phyloP scores from a whole-genome alignment of 2,888 invertebrate species.

The Geophilus truncorum region DNA sequence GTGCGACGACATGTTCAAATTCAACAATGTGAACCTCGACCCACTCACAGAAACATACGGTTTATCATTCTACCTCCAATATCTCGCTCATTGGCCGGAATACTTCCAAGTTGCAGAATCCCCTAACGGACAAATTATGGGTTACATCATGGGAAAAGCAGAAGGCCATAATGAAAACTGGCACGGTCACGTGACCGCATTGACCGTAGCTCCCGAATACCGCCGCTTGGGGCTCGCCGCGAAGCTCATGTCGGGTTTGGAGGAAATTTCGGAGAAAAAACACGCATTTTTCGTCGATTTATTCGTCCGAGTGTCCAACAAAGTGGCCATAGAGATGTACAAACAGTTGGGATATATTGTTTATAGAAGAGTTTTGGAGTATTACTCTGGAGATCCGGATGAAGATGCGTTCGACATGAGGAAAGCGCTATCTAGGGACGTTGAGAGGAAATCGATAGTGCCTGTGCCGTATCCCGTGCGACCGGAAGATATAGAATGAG shows the following conservation, averaged over 20 bases:
- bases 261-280: slow-evolving; percentile 95
- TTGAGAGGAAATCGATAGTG: slow-evolving; percentile 83
- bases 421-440: slow-evolving; percentile 90
- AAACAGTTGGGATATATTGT: slow-evolving; percentile 91
- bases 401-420: slow-evolving; percentile 99
- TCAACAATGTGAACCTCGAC: slow-evolving; percentile 94
- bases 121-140: slow-evolving; percentile 94
- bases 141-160: slow-evolving; percentile 99
- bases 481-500: slow-evolving; percentile 80
- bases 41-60: slow-evolving; percentile 96
- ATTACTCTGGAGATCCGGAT: slow-evolving; percentile 96
- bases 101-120: slow-evolving; percentile 97
- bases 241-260: slow-evolving; percentile 86
- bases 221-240: slow-evolving; percentile 87
- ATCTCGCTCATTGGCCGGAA: slow-evolving; percentile 97
- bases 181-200: slow-evolving; percentile 99
- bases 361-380: slow-evolving; percentile 92
- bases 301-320: slow-evolving; percentile 96
- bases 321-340: slow-evolving; percentile 97
- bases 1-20: slow-evolving; percentile 89
- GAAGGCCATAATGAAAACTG: slow-evolving; percentile 94
- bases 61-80: slow-evolving; percentile 92
- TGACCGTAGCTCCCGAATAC: slow-evolving; percentile 93
- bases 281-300: slow-evolving; percentile 95
- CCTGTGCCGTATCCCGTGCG: slow-evolving; percentile 90